phyloP scores from a whole-genome alignment of 2,888 invertebrate genomes.

The Thera obeliscata region DNA sequence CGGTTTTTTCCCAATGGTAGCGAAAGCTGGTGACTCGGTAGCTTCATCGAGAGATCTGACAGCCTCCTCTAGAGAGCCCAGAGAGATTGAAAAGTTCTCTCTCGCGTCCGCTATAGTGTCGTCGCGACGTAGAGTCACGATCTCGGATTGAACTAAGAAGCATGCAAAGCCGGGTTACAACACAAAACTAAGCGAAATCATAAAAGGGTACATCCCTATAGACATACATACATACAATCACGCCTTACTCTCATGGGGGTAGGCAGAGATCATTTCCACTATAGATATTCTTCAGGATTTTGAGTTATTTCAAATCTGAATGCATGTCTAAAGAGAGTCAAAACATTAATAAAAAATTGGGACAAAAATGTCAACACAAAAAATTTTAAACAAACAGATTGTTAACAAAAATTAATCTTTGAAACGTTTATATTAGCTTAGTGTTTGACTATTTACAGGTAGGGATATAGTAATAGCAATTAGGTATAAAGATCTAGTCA shows the following conservation, averaged over 20 bases:
- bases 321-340: too few relatives aligned
- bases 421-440: too few relatives aligned
- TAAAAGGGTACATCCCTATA: slow-evolving; percentile 17
- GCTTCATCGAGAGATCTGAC: slow-evolving; percentile 76
- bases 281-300: not conserved
- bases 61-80: slow-evolving; percentile 78
- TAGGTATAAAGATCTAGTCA: too few relatives aligned
- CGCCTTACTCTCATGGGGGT: not conserved
- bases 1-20: slow-evolving; percentile 79
- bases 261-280: too few relatives aligned
- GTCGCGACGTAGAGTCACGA: slow-evolving; percentile 82
- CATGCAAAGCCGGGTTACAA: slow-evolving; percentile 63
- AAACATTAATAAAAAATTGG: too few relatives aligned
- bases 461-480: too few relatives aligned
- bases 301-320: too few relatives aligned
- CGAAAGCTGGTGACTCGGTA: slow-evolving; percentile 70
- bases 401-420: too few relatives aligned
- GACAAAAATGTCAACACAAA: not conserved
- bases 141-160: slow-evolving; percentile 73
- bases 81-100: slow-evolving; percentile 78
- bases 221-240: not conserved
- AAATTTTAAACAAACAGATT: not conserved
- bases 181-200: slow-evolving; percentile 55
- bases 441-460: too few relatives aligned
- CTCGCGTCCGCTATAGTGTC: slow-evolving; percentile 75